These are phyloP conservation scores for Cenopis cana DNA, from an alignment of 2,888 invertebrate species.

Conservation along the genomic window DNA sequence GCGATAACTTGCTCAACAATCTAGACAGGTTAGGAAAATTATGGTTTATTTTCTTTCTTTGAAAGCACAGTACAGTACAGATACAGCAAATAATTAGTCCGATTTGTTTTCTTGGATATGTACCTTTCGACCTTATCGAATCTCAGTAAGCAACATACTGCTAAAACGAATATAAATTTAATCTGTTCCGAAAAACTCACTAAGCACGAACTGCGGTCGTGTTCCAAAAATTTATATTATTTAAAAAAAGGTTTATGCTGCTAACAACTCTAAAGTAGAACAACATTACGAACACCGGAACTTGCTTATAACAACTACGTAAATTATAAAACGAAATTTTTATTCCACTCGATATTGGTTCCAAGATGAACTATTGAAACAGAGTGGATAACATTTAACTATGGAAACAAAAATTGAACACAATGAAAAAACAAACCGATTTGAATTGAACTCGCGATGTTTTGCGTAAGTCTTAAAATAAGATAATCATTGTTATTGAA, in stretches of 20 bases:
- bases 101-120: too few relatives aligned
- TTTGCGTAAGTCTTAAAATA: background rate
- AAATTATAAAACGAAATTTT: too few relatives aligned
- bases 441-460: background rate
- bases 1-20: conserved; percentile 82
- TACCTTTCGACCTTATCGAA: too few relatives aligned
- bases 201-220: background rate
- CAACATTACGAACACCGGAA: too few relatives aligned
- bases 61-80: conserved; percentile 6
- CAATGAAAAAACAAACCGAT: background rate
- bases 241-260: too few relatives aligned
- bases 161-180: background rate
- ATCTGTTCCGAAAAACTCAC: background rate
- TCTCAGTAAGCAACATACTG: too few relatives aligned
- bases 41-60: conserved; percentile 43
- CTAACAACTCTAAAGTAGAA: too few relatives aligned
- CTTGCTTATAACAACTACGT: too few relatives aligned
- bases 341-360: too few relatives aligned
- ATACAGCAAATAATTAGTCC: background rate
- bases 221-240: background rate
- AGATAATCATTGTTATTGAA: background rate
- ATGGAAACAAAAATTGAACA: background rate
- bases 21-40: conserved; percentile 70
- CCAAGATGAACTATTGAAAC: too few relatives aligned
- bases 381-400: background rate